Percentiles rank a stretch among this genome's conserved stretches.
phyloP scores from a whole-genome alignment of 2,888 invertebrate genomes.

The Miltochrista miniata region DNA sequence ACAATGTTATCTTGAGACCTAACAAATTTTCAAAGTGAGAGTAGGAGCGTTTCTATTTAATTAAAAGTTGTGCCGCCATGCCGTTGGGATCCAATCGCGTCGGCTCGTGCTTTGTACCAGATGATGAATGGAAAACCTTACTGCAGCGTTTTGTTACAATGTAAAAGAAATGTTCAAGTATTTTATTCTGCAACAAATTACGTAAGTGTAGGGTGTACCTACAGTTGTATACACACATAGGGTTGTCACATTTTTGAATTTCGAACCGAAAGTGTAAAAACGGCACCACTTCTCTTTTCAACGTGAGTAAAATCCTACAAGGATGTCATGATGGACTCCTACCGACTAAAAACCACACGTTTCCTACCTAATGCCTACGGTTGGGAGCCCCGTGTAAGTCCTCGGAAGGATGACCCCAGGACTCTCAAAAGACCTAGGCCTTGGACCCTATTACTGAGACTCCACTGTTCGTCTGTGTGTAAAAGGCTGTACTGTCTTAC shows the following conservation, averaged over 20 bases:
- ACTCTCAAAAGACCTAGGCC: too few relatives aligned
- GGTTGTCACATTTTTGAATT: not conserved
- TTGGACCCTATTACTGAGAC: too few relatives aligned
- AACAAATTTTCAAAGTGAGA: conserved; percentile 60
- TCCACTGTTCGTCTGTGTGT: too few relatives aligned
- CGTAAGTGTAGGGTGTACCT: not conserved
- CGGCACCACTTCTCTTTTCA: too few relatives aligned
- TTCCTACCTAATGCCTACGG: too few relatives aligned
- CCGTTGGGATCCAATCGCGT: conserved; percentile 45
- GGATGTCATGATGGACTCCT: too few relatives aligned
- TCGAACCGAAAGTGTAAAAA: too few relatives aligned
- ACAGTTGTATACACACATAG: not conserved
- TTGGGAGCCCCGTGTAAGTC: too few relatives aligned
- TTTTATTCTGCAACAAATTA: conserved; percentile 10
- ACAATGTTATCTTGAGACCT: conserved; percentile 56
- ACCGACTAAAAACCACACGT: too few relatives aligned
- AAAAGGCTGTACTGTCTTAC: too few relatives aligned
- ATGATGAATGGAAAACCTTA: conserved; percentile 45
- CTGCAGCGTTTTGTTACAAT: conserved; percentile 23
- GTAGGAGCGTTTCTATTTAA: conserved; percentile 60
- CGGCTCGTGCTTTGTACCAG: conserved; percentile 44
- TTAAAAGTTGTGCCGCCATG: conserved; percentile 65
- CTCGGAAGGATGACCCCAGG: too few relatives aligned
- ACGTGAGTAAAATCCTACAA: too few relatives aligned
- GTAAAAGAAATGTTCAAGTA: conserved; percentile 15